Percentiles rank a stretch among this genome's conserved stretches.
phyloP scores from a whole-genome alignment of 1,140 invertebrate species.

The Papilio polyxenes region DNA sequence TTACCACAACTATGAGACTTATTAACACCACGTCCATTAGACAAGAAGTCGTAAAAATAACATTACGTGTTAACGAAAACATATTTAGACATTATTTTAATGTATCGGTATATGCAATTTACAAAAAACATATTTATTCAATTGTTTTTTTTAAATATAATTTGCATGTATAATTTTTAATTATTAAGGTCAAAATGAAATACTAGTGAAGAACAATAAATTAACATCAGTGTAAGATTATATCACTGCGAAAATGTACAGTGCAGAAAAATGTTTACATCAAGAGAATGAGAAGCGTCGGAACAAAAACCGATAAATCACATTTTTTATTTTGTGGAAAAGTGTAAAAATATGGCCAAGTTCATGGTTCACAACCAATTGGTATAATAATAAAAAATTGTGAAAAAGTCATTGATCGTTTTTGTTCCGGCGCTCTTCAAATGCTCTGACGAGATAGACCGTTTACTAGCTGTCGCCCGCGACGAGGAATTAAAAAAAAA shows the following conservation, averaged over 20 bases:
- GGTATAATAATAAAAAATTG: too few relatives aligned
- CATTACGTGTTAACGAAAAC: not conserved
- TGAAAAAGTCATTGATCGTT: too few relatives aligned
- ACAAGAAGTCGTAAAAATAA: conserved; percentile 8
- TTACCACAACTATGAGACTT: not conserved
- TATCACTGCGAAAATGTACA: not conserved
- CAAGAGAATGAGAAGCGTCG: not conserved
- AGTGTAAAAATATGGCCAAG: too few relatives aligned
- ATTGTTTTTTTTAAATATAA: not conserved
- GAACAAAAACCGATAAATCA: too few relatives aligned
- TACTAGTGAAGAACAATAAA: not conserved
- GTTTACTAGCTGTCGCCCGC: too few relatives aligned
- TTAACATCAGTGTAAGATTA: not conserved
- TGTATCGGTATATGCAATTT: not conserved
- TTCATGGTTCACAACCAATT: too few relatives aligned
- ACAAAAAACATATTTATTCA: not conserved
- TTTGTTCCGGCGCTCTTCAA: too few relatives aligned
- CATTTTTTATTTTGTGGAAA: too few relatives aligned
- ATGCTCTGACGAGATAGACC: too few relatives aligned
- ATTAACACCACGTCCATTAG: not conserved
- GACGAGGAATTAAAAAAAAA: too few relatives aligned
- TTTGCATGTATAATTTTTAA: too few relatives aligned
- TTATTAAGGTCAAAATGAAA: not conserved
- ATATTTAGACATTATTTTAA: not conserved
- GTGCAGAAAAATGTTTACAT: not conserved